phyloP scores from a whole-genome alignment of 37 sponge, comb jelly and placozoan species.

The Chondrosia reniformis region DNA sequence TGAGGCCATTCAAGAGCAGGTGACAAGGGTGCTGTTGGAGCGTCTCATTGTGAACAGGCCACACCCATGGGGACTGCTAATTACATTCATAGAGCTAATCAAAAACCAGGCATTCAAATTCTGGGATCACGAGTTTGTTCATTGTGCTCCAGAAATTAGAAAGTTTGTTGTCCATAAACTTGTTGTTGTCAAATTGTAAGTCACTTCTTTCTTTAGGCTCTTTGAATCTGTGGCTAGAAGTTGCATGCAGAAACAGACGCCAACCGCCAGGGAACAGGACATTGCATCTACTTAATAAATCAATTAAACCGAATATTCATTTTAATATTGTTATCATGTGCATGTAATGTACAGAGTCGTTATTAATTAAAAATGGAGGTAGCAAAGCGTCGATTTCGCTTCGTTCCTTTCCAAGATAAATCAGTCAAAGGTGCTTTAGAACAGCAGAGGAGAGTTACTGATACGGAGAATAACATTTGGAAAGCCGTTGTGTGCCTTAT shows the following conservation, averaged over 20 bases:
- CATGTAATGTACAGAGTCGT: not conserved
- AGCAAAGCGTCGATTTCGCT: no score
- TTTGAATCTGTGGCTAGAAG: slow-evolving; percentile 96
- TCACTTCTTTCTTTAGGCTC: slow-evolving; percentile 28
- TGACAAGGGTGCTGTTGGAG: slow-evolving; percentile 97
- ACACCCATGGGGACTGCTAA: slow-evolving; percentile 99
- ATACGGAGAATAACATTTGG: no score
- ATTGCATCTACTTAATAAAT: not conserved
- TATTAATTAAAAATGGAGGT: no score
- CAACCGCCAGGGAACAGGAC: not conserved
- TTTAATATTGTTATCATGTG: no score
- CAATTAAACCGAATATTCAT: no score
- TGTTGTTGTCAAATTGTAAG: not conserved
- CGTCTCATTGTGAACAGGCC: slow-evolving; percentile 96
- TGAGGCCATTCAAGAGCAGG: slow-evolving; percentile 97
- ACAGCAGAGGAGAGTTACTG: no score
- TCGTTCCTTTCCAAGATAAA: no score
- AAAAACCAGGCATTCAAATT: slow-evolving; percentile 93
- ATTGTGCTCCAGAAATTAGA: slow-evolving; percentile 99
- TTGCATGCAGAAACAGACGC: slow-evolving; percentile 93
- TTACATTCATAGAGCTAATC: slow-evolving; percentile 99
- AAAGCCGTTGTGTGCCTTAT: no score
- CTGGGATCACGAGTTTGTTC: slow-evolving; percentile 98
- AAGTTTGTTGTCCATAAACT: slow-evolving; percentile 63
- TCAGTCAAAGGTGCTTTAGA: no score